phyloP scores from a whole-genome alignment of 2,797 vertebrate genomes.

The Chelmon rostratus region DNA sequence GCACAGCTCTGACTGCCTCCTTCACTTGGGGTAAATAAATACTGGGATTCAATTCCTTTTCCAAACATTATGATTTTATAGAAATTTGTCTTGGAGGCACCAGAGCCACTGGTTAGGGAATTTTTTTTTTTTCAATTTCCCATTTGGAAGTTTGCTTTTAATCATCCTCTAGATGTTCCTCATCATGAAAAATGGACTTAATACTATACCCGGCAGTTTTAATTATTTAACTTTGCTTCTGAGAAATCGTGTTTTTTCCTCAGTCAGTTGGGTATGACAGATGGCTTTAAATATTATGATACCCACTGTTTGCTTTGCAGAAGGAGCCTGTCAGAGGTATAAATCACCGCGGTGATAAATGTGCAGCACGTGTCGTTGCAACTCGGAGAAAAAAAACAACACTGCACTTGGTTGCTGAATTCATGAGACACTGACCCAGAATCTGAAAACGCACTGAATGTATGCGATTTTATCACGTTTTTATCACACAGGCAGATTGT shows the following conservation, averaged over 20 bases:
- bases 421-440: slow-evolving; percentile 16
- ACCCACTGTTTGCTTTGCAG: slow-evolving; percentile 26
- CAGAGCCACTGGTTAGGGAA: not conserved
- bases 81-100: not conserved
- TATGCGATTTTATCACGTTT: no score
- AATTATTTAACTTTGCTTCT: slow-evolving; percentile 24
- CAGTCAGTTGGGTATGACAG: slow-evolving; percentile 16
- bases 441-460: slow-evolving; percentile 7
- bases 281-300: slow-evolving; percentile 44
- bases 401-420: slow-evolving; percentile 17
- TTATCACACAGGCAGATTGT: no score
- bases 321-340: slow-evolving; percentile 30
- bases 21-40: slow-evolving; percentile 67
- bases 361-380: slow-evolving; percentile 17
- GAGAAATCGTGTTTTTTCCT: slow-evolving; percentile 1
- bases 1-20: slow-evolving; percentile 51
- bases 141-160: slow-evolving; percentile 2
- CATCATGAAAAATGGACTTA: not conserved
- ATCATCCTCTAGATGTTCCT: slow-evolving; percentile 13
- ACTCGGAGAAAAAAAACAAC: not conserved
- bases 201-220: slow-evolving; percentile 7
- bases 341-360: slow-evolving; percentile 44
- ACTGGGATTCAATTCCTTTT: not conserved
- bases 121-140: slow-evolving; percentile 14
- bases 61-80: not conserved